These are phyloP conservation scores for Entosphenus tridentatus DNA, from an alignment of 2,113 vertebrate genomes.

Conservation along the genomic window DNA sequence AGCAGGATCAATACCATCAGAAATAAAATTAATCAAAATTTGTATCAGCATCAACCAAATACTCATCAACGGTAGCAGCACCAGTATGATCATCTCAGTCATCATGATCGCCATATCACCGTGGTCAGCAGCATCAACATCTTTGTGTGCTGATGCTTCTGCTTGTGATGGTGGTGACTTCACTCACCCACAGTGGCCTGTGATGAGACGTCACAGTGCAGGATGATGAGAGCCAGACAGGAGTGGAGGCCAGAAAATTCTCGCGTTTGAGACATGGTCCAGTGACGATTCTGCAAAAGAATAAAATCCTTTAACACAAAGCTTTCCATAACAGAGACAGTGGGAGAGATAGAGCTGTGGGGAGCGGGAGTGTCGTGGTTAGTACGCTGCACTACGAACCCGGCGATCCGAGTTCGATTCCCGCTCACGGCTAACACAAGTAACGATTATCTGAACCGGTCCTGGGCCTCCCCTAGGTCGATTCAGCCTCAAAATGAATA, in stretches of 20 bases:
- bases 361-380: no score
- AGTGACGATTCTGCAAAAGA: conserved; percentile 52
- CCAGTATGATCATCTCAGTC: neutral
- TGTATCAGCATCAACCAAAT: no score
- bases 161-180: conserved; percentile 2
- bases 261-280: conserved; percentile 81
- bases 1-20: no score
- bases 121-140: neutral
- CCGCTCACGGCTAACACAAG: no score
- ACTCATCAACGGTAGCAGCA: neutral
- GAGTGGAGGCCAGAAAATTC: conserved; percentile 91
- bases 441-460: no score
- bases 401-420: no score
- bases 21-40: no score
- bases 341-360: neutral
- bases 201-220: conserved; percentile 52
- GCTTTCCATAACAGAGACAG: neutral
- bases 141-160: neutral
- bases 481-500: no score
- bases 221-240: conserved; percentile 57
- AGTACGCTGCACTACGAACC: no score
- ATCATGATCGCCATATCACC: neutral
- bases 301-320: neutral
- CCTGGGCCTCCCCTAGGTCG: no score
- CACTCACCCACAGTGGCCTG: conserved; percentile 55